A percentile compares a stretch with the other conserved stretches of the same genome.
Conservation (phyloP, 2,888 invertebrate genomes). For the Idaea dimidiata region DNA sequence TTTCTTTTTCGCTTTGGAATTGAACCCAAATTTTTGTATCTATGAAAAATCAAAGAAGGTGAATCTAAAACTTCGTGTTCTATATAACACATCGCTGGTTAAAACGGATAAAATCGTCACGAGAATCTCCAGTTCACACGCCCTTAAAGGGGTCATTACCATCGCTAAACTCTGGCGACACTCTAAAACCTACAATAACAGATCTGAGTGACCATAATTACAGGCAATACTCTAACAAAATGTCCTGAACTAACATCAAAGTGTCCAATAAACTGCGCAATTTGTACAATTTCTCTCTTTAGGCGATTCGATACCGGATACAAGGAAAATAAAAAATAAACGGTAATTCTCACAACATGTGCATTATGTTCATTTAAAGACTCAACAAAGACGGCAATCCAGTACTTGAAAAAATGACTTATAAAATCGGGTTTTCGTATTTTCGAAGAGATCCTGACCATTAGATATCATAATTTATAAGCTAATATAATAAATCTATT, state of each 20-base stretch:
- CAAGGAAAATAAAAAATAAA: neutral
- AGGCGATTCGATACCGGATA: neutral
- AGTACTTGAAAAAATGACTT: too few relatives aligned
- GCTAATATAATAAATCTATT: too few relatives aligned
- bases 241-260: slow-evolving; percentile 1
- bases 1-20: too few relatives aligned
- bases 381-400: too few relatives aligned
- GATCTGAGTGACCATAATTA: neutral
- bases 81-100: neutral
- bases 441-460: too few relatives aligned
- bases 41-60: too few relatives aligned
- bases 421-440: too few relatives aligned
- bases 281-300: neutral
- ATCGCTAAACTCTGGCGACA: neutral
- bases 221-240: slow-evolving; percentile 1
- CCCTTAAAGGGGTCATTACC: neutral
- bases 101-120: neutral
- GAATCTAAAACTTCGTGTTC: too few relatives aligned
- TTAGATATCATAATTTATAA: too few relatives aligned
- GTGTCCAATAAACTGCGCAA: neutral
- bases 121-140: neutral
- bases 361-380: too few relatives aligned
- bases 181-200: neutral
- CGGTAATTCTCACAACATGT: too few relatives aligned
- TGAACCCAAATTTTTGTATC: too few relatives aligned